Base-by-base conservation (phyloP, 2,797 vertebrate genomes). In the Lates japonicus region DNA sequence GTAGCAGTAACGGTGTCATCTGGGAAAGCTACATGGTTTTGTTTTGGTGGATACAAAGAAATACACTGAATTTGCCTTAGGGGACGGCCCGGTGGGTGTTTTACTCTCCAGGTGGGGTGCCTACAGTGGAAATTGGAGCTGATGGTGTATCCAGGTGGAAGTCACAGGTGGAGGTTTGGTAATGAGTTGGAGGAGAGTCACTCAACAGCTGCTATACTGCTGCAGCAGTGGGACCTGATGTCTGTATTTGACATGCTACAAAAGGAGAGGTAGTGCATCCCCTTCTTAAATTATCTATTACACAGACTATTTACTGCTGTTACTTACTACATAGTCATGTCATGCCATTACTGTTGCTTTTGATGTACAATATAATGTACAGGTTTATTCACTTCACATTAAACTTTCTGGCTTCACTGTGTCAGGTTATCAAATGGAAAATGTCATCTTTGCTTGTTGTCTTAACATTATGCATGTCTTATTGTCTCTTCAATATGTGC, bases 91-190 rank as follows among this genome's bases (percentile, higher is more conserved):
- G n/a, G 74, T 80, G 74, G 86, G 84, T 69, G 87, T 84, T 84
- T 87, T 67, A 51, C 67, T 85, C 87, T 87, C 70, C 90, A 90
- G 83, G 91, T 92, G 90, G 83, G 70, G 61, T 77, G 84, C 74
- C 84, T 86, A 71, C 80, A 78, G 84, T 88, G 78, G 81, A 90
- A 90, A 81, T 46, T 84, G 85, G 83, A 91, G 87, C 87, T 88
- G 85, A 86, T 80, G 86, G 87, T 66, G 80, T 83, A 86, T 91
- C 87, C 92, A 94, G 92, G 90, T 93, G 92, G 89, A 92, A 93
- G 88, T 88, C 86, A 91, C 92, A 92, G 88, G 91, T 92, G 91
- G 90, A 94, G 84, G 76, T 90, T 91, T 88, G 84, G 74, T 94
- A 95, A 94, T 94, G 92, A 94, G 91, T 87, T 90, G 90, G 84